phyloP scores from a whole-genome alignment of 2,113 vertebrate species.

The Speoplatyrhinus poulsoni region DNA sequence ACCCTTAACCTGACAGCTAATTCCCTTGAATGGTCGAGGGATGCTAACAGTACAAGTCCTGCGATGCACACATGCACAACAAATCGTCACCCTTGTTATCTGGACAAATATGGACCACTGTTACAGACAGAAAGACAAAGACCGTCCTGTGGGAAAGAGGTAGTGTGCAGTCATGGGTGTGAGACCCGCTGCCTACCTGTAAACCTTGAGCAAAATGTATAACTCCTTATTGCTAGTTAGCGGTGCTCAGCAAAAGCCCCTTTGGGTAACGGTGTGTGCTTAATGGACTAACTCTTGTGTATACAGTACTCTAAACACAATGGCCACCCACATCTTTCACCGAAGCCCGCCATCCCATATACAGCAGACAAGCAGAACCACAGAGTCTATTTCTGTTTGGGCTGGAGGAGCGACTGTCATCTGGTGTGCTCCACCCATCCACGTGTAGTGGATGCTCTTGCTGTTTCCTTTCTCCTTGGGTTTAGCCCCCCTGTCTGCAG shows the following conservation, averaged over 20 bases:
- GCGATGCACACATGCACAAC: constrained; percentile 14
- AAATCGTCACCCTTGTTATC: constrained; percentile 40
- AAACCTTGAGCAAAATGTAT: too few species aligned
- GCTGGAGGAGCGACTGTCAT: constrained; percentile 24
- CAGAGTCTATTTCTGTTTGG: constrained; percentile 39
- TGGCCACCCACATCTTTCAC: too few species aligned
- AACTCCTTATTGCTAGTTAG: too few species aligned
- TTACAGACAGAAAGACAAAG: constrained; percentile 5
- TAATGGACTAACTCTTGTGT: too few species aligned
- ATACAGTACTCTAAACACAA: too few species aligned
- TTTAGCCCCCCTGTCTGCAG: constrained; percentile 15
- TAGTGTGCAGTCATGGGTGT: constrained; percentile 10
- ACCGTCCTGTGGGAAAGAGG: not conserved
- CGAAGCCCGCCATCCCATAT: too few species aligned
- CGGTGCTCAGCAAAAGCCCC: too few species aligned
- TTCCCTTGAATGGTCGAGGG: constrained; percentile 5
- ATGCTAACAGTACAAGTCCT: constrained; percentile 25
- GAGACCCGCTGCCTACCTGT: too few species aligned
- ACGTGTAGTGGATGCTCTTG: constrained; percentile 29
- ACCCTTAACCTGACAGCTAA: constrained; percentile 50
- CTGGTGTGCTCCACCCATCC: constrained; percentile 52
- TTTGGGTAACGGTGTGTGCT: too few species aligned
- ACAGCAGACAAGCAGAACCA: constrained; percentile 4
- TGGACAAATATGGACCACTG: constrained; percentile 23
- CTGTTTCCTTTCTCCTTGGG: too few species aligned